Conservation (phyloP, 2,113 vertebrate genomes). For the Oceanodroma tethys region DNA sequence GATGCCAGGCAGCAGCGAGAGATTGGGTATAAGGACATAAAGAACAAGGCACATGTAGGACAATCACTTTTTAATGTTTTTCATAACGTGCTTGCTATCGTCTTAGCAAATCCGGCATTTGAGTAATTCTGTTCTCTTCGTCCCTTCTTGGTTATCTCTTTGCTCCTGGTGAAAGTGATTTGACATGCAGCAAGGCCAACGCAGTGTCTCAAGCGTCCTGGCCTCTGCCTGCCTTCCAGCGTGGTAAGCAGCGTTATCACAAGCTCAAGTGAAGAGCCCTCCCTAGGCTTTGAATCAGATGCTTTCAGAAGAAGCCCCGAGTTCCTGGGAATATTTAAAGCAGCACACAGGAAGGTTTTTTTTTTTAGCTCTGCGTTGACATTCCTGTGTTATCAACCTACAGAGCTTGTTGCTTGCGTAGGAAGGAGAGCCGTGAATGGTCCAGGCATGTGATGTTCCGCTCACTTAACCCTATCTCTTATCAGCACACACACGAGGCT, state of each 20-base stretch:
- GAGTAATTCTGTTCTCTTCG: neutral
- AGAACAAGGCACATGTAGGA: neutral
- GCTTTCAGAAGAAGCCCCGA: neutral
- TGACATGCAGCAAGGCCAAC: neutral
- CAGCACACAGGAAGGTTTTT: neutral
- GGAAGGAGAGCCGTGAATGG: neutral
- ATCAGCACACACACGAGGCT: neutral
- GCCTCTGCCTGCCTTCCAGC: neutral
- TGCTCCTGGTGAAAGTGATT: neutral
- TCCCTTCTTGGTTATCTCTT: neutral
- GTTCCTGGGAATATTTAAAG: conserved; percentile 27
- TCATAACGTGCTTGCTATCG: neutral
- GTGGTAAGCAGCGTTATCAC: neutral
- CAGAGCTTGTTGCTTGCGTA: conserved; percentile 8
- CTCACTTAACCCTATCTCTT: conserved; percentile 41
- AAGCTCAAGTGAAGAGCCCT: neutral
- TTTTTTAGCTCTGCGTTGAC: conserved; percentile 51
- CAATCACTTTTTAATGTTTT: neutral
- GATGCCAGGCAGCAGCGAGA: neutral
- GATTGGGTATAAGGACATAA: neutral
- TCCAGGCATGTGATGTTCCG: conserved; percentile 54
- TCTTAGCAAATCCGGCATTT: neutral
- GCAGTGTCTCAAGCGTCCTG: neutral
- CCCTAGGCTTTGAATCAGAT: neutral
- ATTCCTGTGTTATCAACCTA: conserved; percentile 54